Evolutionary conservation across 1,140 invertebrate species (phyloP), one percentile per base, ranked within the genome.

Genomic region (Andrena cerasifolii): DNA sequence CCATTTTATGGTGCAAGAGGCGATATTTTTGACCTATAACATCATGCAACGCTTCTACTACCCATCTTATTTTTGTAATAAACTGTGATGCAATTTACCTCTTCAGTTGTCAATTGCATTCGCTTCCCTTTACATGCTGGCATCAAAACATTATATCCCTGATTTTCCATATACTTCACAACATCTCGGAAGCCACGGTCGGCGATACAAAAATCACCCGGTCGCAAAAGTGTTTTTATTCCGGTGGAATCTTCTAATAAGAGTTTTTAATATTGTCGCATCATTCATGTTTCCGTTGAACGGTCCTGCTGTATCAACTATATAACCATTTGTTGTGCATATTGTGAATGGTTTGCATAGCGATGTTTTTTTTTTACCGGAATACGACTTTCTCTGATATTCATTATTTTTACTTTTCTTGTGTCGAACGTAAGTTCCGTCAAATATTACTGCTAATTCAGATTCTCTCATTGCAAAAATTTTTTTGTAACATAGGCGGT

Each of bases 101-200:
- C 47, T n/a, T 16, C 47, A n/a, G 47, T 49, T 6, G 47, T 49
- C 6, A 49, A n/a, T n/a, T 49, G 47, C 6, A n/a, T 40, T 5
- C 36, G 36, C 10, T 3, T 40, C 4, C 36, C 36, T 10, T 40
- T 40, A 5, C 3, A 40, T 5, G 36, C 3, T 5, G 36, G 36
- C 36, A 40, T 40, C 36, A 40, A 40, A 40, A 40, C 36, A 5
- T 10, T 40, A 10, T 40, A 40, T 10, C 36, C 36, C 3, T 10
- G 10, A 5, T 40, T 10, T 40, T 40, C 36, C 10, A 40, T 5
- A 40, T 40, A 40, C 3, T 3, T 5, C 10, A 5, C 10, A 8
- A 84, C 78, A 71, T 90, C 87, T 36, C 86, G 74, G 72, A 90
- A 88, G 31, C 89, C 88, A 49, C 88, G 78, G 82, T 90, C 87